Evolutionary conservation across 2,113 vertebrate species (phyloP).

Genomic region (Ictalurus punctatus): DNA sequence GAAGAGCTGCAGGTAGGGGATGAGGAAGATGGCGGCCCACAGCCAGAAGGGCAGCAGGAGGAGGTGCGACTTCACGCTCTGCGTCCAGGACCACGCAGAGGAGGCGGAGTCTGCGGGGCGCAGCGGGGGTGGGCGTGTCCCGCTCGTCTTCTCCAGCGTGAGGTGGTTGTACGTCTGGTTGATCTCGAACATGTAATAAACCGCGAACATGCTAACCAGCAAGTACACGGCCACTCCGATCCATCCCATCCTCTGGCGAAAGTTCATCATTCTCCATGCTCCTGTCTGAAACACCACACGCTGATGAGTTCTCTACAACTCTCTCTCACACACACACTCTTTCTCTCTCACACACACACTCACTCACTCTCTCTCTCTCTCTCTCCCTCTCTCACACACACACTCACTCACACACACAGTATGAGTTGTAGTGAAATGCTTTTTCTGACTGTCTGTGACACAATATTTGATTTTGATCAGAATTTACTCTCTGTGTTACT

Average conservation of each 20-base stretch:
- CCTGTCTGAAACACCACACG: constrained; percentile 55
- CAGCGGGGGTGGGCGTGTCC: constrained; percentile 73
- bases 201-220: constrained; percentile 81
- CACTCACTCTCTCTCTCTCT: too few relatives aligned
- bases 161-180: constrained; percentile 87
- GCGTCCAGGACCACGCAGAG: constrained; percentile 65
- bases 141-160: constrained; percentile 78
- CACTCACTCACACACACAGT: too few relatives aligned
- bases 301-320: not conserved
- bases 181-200: constrained; percentile 94
- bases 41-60: constrained; percentile 89
- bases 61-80: constrained; percentile 75
- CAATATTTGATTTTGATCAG: too few relatives aligned
- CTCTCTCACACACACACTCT: too few relatives aligned
- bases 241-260: constrained; percentile 98
- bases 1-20: constrained; percentile 95
- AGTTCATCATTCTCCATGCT: constrained; percentile 99
- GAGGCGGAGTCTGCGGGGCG: constrained; percentile 70
- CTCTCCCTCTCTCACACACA: too few relatives aligned
- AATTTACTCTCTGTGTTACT: too few relatives aligned
- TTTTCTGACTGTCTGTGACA: too few relatives aligned
- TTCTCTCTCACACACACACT: too few relatives aligned
- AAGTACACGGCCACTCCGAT: constrained; percentile 88
- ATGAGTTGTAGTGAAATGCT: too few relatives aligned
- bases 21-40: constrained; percentile 86